Base-by-base conservation (phyloP, 2,888 invertebrate genomes). In the Chesias legatella region DNA sequence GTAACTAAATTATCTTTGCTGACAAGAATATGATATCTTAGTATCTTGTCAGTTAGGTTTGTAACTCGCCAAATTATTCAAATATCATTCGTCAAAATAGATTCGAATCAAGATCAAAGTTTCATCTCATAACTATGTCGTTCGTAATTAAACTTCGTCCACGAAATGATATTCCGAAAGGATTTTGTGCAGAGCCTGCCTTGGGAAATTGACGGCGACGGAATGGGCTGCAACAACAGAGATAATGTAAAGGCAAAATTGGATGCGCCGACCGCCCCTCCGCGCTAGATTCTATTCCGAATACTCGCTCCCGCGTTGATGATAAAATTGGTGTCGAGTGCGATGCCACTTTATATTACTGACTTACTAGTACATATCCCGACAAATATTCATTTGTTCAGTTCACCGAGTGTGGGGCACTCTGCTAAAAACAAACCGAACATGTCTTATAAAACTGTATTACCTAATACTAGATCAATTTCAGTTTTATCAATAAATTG, bases 171-270 rank as follows among this genome's bases (percentile, higher is more conserved):
- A 62, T 65, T 63, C 57, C 50, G 53, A 52, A 56, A 60, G 55
- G 54, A 60, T 63, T 64, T 62, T 60, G 58, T 52, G 47, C 53
- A 54, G 55, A 60, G 51, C 53, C 53, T 56, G 60, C 64, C 59
- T 66, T 63, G 60, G 65, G 67, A 63, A 69, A 70, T 69, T 59
- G 62, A 62, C 62, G 62, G 58, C 63, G 59, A 34, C 50, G 41
- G 56, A 59, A 54, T 51, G 58, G 62, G 60, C 74, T 73, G 75
- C 69, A 70, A 71, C 69, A 72, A 73, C 73, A 73, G 46, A 67
- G 73, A 73, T 75, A 73, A 73, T 73, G 63, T 60, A 53, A 55
- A 67, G 62, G 63, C 66, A 60, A 70, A 74, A 75, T 75, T 73
- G 68, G 67, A 70, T 73, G 71, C 67, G 66, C 57, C 51, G 55